A percentile compares a stretch with the other conserved stretches of the same genome.
Conservation (phyloP, 2,888 invertebrate genomes). For the Villa cingulata region DNA sequence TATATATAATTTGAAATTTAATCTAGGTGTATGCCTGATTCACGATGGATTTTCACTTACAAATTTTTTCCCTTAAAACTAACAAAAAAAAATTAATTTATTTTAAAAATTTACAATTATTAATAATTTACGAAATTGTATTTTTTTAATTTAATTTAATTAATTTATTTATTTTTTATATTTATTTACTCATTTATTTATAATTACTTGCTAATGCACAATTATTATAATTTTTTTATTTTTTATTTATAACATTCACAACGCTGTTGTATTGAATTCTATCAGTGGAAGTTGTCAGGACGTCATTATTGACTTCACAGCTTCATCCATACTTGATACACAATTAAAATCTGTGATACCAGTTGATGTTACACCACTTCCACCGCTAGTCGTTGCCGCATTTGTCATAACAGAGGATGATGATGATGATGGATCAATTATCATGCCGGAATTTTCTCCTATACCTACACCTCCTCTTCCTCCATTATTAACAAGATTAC, state of each 20-base stretch:
- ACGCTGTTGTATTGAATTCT: slow-evolving; percentile 16
- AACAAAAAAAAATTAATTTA: too few relatives aligned
- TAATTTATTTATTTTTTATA: slow-evolving; percentile 1
- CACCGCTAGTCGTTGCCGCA: slow-evolving; percentile 3
- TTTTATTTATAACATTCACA: slow-evolving; percentile 7
- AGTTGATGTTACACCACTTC: slow-evolving; percentile 9
- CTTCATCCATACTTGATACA: slow-evolving; percentile 38
- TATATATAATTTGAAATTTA: too few relatives aligned
- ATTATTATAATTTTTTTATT: background rate
- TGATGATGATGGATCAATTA: slow-evolving; percentile 17
- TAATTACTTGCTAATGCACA: background rate
- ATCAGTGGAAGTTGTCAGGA: slow-evolving; percentile 27
- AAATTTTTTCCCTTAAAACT: too few relatives aligned
- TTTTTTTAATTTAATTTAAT: slow-evolving; percentile 4
- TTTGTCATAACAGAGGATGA: slow-evolving; percentile 9
- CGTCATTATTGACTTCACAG: slow-evolving; percentile 41
- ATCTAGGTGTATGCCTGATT: too few relatives aligned
- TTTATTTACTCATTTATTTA: slow-evolving; percentile 2
- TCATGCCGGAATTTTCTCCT: slow-evolving; percentile 21
- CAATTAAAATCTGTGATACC: slow-evolving; percentile 29
- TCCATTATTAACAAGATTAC: background rate
- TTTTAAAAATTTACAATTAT: too few relatives aligned
- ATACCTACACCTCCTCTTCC: slow-evolving; percentile 17
- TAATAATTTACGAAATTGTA: slow-evolving; percentile 1
- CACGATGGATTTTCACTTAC: too few relatives aligned